Evolutionary conservation across 2,113 vertebrate species (phyloP), one percentile per base, ranked within the genome.

Genomic region (Spilogale gracilis): DNA sequence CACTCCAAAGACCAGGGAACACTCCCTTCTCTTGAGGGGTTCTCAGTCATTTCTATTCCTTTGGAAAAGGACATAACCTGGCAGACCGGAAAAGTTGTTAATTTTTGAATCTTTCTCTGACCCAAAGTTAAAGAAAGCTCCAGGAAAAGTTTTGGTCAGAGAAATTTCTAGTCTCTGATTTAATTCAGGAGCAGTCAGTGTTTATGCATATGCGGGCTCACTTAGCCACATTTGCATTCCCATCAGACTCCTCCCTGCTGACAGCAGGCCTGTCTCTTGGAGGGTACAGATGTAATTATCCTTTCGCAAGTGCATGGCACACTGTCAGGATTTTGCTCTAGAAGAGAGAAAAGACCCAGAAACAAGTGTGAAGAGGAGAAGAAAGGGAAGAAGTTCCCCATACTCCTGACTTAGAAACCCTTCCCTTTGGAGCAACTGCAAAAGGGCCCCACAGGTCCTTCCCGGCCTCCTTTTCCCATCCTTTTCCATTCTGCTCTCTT

Each of bases 211-310:
- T 30, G 76, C 2, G 23, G 88, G 80, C 71, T 38, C 38, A n/a
- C 92, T 97, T 50, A 89, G 71, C 56, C 93, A 50, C 21, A 45
- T 67, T 61, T 85, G 76, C 89, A 97, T 90, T 95, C 69, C 38
- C 85, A 78, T 80, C 86, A 92, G 97, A 67, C 90, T 95, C 92
- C 94, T 94, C 96, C 96, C 96, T 83, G 95, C 96, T 95, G 97
- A 97, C 90, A 95, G 92, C 65, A 92, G 71, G 67, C 96, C 93
- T 18, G 30, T 96, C 94, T 97, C 96, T 97, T 95, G 83, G 65
- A 96, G 97, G 95, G 87, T 82, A 52, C 65, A 92, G 96, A 95
- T 92, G 95, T 85, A 97, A 98, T 96, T 96, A 97, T 95, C 95
- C 90, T 94, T 96, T 89, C 0, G 1, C 60, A 82, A 97, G 92